Evolutionary conservation across 1,140 invertebrate species (phyloP), one percentile per base, ranked within the genome.

Genomic region (Diplogasteroides magnus): DNA sequence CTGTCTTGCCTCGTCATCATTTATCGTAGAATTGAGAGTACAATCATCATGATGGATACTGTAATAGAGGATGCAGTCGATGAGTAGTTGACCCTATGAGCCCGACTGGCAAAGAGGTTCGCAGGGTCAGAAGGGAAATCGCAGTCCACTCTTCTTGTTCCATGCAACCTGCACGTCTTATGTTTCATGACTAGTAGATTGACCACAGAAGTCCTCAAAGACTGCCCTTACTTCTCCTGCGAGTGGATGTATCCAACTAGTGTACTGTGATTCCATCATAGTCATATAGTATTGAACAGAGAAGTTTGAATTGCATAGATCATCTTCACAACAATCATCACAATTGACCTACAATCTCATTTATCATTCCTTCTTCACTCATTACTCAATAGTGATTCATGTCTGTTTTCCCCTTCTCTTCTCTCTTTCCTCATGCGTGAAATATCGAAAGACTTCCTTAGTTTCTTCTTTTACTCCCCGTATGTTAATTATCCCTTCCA

Each of bases 271-370:
- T 14, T 63, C 60, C 69, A 71, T 71, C 48, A 71, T 27, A 37
- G 26, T 65, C 23, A 67, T 48, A 55, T 72, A 72, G 56, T 67
- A 72, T 61, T 72, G 70, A 62, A 72, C 32, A 23, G 70, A 72
- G 29, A 63, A 72, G 29, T 72, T 67, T 14, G 32, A 25, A 63
- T 72, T 72, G 37, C 70, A 72, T 14, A 72, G 64, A 64, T 72
- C 70, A 28, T 61, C 57, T 25, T 72, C 70, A 57, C 70, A 72
- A 63, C 70, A 72, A 31, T 72, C 70, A 26, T 72, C 70, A 48
- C 70, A 72, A 63, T 65, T 72, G 6, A 72, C 70, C 70, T 72
- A 55, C 31, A 71, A 71, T 19, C 37, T 15, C 14, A 23, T 27
- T 25, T 23, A n/a, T 2, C 2, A 64, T 28, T n/a, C n/a, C 26